phyloP scores from a whole-genome alignment of 1,140 invertebrate genomes.

The Lucilia sericata region DNA sequence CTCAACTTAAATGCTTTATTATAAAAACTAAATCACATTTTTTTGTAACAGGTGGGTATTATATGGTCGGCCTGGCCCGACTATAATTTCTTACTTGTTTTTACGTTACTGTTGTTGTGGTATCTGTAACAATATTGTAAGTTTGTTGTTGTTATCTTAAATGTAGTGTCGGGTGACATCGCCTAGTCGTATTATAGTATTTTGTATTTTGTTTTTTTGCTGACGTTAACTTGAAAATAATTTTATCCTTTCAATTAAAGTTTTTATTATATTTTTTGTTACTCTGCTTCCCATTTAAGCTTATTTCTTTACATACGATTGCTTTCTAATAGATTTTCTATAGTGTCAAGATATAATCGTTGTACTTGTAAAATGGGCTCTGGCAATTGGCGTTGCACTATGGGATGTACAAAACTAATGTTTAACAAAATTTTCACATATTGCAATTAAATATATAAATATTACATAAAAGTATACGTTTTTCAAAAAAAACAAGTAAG shows the following conservation, averaged over 20 bases:
- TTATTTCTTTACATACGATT: slow-evolving; percentile 18
- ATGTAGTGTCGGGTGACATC: not conserved
- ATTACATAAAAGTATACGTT: too few species aligned
- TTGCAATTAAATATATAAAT: too few species aligned
- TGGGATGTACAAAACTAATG: not conserved
- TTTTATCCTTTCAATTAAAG: slow-evolving; percentile 62
- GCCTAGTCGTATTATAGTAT: not conserved
- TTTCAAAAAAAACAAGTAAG: too few species aligned
- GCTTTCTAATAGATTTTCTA: slow-evolving; percentile 18
- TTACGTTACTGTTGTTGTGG: not conserved
- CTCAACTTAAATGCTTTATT: too few species aligned
- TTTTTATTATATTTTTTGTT: slow-evolving; percentile 14
- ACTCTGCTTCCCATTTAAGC: not conserved
- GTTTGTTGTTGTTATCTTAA: not conserved
- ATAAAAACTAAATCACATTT: too few species aligned
- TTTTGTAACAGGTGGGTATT: too few species aligned
- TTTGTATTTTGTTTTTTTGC: slow-evolving; percentile 53
- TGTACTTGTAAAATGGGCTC: not conserved
- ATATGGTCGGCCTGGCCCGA: too few species aligned
- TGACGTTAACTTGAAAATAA: slow-evolving; percentile 64
- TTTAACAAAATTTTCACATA: not conserved
- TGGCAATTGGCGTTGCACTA: not conserved
- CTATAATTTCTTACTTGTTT: not conserved
- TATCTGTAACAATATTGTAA: not conserved
- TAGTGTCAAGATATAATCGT: not conserved